Percentiles rank a stretch among this genome's conserved stretches.
Evolutionary conservation across 1,140 invertebrate genomes (phyloP).

Genomic region (Bradysia coprophila): DNA sequence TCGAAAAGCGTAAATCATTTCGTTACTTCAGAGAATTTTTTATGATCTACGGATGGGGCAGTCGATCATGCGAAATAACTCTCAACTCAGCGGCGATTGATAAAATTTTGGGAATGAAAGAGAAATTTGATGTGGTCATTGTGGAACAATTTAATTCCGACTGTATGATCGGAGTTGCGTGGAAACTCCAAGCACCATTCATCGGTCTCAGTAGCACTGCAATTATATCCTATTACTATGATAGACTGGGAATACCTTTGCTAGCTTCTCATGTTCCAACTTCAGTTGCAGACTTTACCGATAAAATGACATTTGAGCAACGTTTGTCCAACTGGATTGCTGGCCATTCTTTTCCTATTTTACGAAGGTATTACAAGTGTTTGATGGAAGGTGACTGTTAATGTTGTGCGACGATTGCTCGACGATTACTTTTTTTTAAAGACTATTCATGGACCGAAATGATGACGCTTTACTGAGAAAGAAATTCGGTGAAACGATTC

Average conservation of each 20-base stretch:
- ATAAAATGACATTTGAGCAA: constrained; percentile 30
- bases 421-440: not conserved
- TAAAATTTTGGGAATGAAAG: constrained; percentile 13
- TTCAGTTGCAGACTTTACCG: constrained; percentile 29
- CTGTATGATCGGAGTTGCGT: constrained; percentile 39
- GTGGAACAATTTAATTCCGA: constrained; percentile 49
- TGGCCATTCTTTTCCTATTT: constrained; percentile 12
- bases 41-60: not conserved
- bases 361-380: too few species aligned
- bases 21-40: not conserved
- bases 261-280: constrained; percentile 35
- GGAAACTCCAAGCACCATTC: constrained; percentile 33
- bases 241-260: constrained; percentile 30
- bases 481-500: constrained; percentile 30
- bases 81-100: constrained; percentile 7
- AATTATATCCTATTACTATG: constrained; percentile 36
- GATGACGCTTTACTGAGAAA: constrained; percentile 11
- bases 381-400: not conserved
- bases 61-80: not conserved
- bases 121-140: constrained; percentile 43
- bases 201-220: constrained; percentile 35
- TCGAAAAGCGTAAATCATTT: too few species aligned
- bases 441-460: not conserved
- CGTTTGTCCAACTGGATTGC: constrained; percentile 24
- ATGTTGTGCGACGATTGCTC: not conserved